Evolutionary conservation across 2,797 vertebrate species (phyloP).

Genomic region (Knipowitschia caucasica): DNA sequence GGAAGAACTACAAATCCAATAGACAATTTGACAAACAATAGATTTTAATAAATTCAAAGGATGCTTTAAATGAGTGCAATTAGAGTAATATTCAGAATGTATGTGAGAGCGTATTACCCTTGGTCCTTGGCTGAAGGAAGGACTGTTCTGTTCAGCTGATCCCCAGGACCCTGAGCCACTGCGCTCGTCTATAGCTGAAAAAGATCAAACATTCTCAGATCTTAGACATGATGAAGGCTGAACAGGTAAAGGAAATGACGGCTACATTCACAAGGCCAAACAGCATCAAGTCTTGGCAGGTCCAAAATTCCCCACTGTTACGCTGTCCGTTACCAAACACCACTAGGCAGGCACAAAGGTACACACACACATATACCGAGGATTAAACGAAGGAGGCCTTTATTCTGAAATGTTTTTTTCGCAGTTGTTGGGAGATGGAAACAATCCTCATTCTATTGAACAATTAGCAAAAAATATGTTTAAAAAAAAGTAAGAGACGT

Average conservation of each 20-base stretch:
- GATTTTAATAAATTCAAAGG: conserved; percentile 38
- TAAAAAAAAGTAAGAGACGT: conserved; percentile 53
- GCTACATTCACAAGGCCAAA: conserved; percentile 19
- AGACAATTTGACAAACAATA: conserved; percentile 44
- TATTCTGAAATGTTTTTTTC: not conserved
- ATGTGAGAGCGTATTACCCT: conserved; percentile 76
- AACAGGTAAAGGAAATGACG: conserved; percentile 4
- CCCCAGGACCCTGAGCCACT: conserved; percentile 89
- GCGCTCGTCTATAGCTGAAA: conserved; percentile 88
- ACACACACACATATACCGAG: conserved; percentile 17
- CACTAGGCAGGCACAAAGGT: conserved; percentile 36
- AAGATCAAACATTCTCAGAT: conserved; percentile 18
- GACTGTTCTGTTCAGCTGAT: conserved; percentile 88
- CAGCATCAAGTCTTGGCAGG: conserved; percentile 18
- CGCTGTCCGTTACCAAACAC: conserved; percentile 9
- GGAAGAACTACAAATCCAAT: conserved; percentile 69
- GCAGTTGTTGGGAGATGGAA: not conserved
- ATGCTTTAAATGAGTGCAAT: conserved; percentile 40
- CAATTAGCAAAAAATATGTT: not conserved
- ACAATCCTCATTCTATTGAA: not conserved
- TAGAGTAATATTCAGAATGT: conserved; percentile 30
- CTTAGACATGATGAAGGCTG: conserved; percentile 14
- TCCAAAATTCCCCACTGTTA: conserved; percentile 16
- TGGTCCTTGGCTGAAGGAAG: conserved; percentile 90
- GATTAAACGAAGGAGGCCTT: conserved; percentile 24